Percentiles rank a stretch among this genome's conserved stretches.
phyloP scores from a whole-genome alignment of 2,113 vertebrate species.

The Hyperopisus bebe region DNA sequence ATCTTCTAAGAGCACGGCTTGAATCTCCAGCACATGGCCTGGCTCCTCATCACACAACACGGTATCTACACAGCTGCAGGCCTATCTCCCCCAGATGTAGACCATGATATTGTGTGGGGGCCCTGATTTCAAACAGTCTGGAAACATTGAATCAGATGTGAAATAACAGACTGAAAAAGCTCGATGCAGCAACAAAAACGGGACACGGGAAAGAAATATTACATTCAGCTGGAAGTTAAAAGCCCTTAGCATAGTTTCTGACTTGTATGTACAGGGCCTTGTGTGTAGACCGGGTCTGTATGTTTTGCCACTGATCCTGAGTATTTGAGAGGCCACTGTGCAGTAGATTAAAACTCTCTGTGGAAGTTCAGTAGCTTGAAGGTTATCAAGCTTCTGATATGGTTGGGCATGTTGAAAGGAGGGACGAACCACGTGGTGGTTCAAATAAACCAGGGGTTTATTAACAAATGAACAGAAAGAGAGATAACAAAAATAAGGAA shows the following conservation, averaged over 20 bases:
- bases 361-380: not conserved
- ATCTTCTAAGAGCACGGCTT: not conserved
- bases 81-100: not conserved
- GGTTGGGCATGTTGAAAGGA: not conserved
- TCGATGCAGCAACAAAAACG: not conserved
- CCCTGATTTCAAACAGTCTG: not conserved
- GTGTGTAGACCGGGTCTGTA: not conserved
- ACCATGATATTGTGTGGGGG: not conserved
- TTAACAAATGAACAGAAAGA: not conserved
- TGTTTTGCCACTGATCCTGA: not conserved
- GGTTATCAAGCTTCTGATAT: not conserved
- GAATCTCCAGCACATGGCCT: not conserved
- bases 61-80: not conserved
- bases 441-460: not conserved
- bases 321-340: not conserved
- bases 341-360: not conserved
- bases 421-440: not conserved
- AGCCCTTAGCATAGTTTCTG: not conserved
- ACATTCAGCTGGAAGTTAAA: not conserved
- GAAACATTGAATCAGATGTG: not conserved
- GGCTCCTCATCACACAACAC: not conserved
- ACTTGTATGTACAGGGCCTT: not conserved
- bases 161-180: not conserved
- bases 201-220: not conserved
- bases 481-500: not conserved